Conservation (phyloP, 1,140 invertebrate species). For the Macrosteles quadrilineatus region DNA sequence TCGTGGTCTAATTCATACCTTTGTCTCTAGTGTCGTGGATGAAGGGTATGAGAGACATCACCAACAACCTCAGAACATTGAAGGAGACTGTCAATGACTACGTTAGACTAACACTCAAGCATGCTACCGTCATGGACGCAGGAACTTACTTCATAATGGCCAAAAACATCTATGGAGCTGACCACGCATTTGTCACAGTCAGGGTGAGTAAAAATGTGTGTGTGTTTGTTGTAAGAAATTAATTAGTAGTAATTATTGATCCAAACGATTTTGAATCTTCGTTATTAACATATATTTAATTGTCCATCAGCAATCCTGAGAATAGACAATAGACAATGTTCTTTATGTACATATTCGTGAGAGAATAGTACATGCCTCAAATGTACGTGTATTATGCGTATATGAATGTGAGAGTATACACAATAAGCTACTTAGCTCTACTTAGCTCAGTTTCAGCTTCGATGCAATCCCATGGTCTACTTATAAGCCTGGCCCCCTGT, state of each 20-base stretch:
- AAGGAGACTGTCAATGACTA: constrained; percentile 84
- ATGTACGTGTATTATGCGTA: no score
- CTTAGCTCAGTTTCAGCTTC: no score
- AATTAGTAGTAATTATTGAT: not conserved
- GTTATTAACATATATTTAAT: no score
- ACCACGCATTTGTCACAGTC: constrained; percentile 81
- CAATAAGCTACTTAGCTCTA: no score
- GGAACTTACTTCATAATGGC: constrained; percentile 94
- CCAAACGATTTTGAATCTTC: no score
- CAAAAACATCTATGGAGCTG: constrained; percentile 86
- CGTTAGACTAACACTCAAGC: constrained; percentile 82
- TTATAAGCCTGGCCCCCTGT: no score
- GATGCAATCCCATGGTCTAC: no score
- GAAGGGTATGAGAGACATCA: constrained; percentile 83
- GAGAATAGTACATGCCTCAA: no score
- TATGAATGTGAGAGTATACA: no score
- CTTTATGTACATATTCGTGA: not conserved
- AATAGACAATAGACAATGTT: constrained; percentile 13
- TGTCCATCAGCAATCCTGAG: no score
- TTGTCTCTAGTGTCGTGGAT: constrained; percentile 71
- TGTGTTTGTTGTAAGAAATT: no score
- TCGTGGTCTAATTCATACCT: no score
- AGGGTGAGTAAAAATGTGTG: constrained; percentile 61
- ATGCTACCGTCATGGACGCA: constrained; percentile 80
- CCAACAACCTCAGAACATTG: constrained; percentile 70